Percentiles rank a stretch among this genome's conserved stretches.
These are phyloP conservation scores for rat (Rattus norvegicus) DNA, from an alignment of 2,113 vertebrate genomes.

Conservation along the genomic window GRCr8 NC_086028.1:36993501-36994000, in stretches of 20 bases:
- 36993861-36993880: background rate
- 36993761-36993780: background rate
- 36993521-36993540: background rate
- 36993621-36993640: too few relatives aligned
- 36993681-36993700: background rate
- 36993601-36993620: background rate
- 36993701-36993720: background rate
- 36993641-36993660: background rate
- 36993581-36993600: background rate
- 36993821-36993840: background rate
- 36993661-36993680: background rate
- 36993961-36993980: background rate
- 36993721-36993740: background rate
- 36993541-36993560: background rate
- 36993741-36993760: background rate
- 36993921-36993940: background rate
- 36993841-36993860: background rate
- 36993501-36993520: background rate
- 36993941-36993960: background rate
- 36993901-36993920: background rate
- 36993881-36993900: background rate
- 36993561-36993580: background rate
- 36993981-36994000: background rate
- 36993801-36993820: background rate
- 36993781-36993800: background rate